Evolutionary conservation across 2,888 invertebrate genomes (phyloP), one percentile per base, ranked within the genome.

Genomic region (Acanthosepion esculentum): DNA sequence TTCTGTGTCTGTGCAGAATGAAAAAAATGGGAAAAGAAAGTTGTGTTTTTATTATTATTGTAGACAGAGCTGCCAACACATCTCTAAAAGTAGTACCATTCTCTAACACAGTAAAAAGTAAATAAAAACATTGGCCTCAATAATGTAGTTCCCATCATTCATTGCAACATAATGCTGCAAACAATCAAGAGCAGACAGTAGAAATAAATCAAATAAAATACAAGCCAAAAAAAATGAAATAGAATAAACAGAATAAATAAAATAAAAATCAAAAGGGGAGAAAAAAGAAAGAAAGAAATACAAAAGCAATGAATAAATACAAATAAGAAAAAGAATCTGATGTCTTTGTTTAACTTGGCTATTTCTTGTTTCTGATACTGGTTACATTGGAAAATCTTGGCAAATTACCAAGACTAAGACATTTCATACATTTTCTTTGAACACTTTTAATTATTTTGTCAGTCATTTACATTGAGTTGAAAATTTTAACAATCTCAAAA

Each of bases 121-220:
- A 33, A 78, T 78, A n/a, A 78, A 78, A 78, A 78, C 5, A 15
- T n/a, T 12, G 78, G 8, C 78, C 78, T n/a, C 78, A n/a, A 78
- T 78, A 78, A 33, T 78, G 78, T 78, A 78, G n/a, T 78, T 78
- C 78, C 78, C n/a, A 78, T 78, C 78, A 78, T 78, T 78, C 78
- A n/a, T 12, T 78, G 78, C 78, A 78, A 78, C n/a, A 78, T 78
- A 78, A 78, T 33, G 78, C 78, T 15, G n/a, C 78, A 78, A 78
- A 78, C 78, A 78, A 78, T 78, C 78, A 78, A 33, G 78, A 33
- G n/a, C 78, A 78, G 78, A 78, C 78, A 78, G 33, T 33, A 15
- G 78, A 78, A 33, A 78, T n/a, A 78, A 78, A 64, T 29, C 12
- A 78, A 78, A 78, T n/a, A 5, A 78, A 78, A 78, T n/a, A n/a